phyloP scores from a whole-genome alignment of 2,888 invertebrate genomes.

The Seira musarum region DNA sequence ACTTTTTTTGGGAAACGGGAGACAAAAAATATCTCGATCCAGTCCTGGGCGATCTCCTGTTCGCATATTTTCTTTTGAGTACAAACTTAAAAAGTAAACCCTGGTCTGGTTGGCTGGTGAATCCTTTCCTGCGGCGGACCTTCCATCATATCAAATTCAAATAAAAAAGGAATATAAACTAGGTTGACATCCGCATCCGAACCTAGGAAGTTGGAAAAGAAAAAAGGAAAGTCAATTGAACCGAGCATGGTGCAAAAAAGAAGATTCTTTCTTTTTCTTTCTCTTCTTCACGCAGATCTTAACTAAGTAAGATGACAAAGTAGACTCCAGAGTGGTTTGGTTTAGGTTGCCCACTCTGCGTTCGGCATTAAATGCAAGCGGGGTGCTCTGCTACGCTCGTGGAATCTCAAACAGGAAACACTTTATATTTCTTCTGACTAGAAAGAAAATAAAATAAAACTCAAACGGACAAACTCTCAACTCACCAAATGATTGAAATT shows the following conservation, averaged over 20 bases:
- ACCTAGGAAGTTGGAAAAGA: constrained; percentile 21
- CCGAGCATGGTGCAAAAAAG: neutral
- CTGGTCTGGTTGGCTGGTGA: constrained; percentile 25
- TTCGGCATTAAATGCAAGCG: constrained; percentile 37
- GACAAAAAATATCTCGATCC: too few species aligned
- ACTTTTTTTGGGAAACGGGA: too few species aligned
- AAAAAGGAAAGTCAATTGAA: constrained; percentile 27
- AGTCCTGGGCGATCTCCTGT: neutral
- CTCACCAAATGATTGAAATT: too few species aligned
- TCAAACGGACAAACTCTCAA: too few species aligned
- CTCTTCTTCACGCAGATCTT: neutral
- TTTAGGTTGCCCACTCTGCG: constrained; percentile 24
- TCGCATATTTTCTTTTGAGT: neutral
- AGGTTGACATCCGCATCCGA: constrained; percentile 38
- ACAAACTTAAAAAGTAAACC: neutral
- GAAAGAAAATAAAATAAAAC: too few species aligned
- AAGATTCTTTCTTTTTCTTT: too few species aligned
- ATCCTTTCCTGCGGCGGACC: constrained; percentile 22
- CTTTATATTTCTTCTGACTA: too few species aligned
- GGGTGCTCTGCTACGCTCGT: constrained; percentile 23
- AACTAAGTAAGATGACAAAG: constrained; percentile 42
- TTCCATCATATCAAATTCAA: constrained; percentile 44
- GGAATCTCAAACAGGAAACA: constrained; percentile 25
- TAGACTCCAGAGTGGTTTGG: constrained; percentile 31
- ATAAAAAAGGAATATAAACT: constrained; percentile 18